Evolutionary conservation across 2,113 vertebrate genomes (phyloP), one percentile per base, ranked within the genome.

Genomic region (Pycnonotus jocosus): DNA sequence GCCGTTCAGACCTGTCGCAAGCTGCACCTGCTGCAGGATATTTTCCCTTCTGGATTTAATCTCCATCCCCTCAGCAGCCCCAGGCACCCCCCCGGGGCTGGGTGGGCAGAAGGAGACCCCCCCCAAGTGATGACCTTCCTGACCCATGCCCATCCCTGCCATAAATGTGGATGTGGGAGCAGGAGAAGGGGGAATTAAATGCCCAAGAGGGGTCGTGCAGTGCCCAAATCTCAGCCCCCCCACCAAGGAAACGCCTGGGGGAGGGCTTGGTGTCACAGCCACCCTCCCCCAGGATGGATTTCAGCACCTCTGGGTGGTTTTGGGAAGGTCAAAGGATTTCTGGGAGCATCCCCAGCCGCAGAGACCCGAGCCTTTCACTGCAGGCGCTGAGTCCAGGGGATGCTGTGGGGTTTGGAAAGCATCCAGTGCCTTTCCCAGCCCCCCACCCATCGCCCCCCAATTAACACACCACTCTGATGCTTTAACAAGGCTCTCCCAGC

Each of bases 11-110:
- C 95, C 97, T 97, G 96, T 91, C 91, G 60, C 96, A 78, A 87
- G 53, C 70, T 47, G 95, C 98, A 98, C 97, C 98, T 98, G 98
- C 97, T 91, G 79, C 92, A 38, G 68, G 87, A 64, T 53, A 80
- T 88, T 92, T 92, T 88, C 95, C 72, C 60, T 88, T 88, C 92
- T 89, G 66, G 73, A 45, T 95, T 94, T 95, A 95, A 96, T 94
- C 73, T 45, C 60, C 65, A 12, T 6, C 33, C n/a, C n/a, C 50
- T 17, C 30, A n/a, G 31, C 66, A 58, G 45, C 78, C 61, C 57
- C 84, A 40, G 92, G 61, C 61, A 22, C 10, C 35, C 70, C 38
- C 51, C 7, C 7, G 4, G n/a, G 62, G 42, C 66, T 21, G 65
- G 40, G n/a, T 0, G 0, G 47, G 70, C 51, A 83, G 72, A 7